These are phyloP conservation scores for Plectrocnemia conspersa DNA, from an alignment of 1,140 invertebrate species.

Conservation along the genomic window DNA sequence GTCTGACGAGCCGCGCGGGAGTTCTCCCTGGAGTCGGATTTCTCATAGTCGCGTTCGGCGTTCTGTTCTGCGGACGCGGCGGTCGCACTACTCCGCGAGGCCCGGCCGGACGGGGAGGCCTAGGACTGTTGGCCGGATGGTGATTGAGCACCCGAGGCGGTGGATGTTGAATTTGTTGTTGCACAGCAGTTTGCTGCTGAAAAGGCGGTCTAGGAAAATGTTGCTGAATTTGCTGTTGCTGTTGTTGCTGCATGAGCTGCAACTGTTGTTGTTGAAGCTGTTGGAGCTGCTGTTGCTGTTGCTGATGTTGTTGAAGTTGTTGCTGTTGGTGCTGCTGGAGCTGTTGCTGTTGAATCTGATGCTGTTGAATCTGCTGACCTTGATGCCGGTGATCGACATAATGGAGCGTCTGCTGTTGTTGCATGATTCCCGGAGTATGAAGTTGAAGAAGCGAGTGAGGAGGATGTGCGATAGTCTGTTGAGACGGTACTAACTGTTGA, in stretches of 20 bases:
- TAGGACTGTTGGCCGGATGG: slow-evolving; percentile 7
- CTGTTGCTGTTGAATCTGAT: slow-evolving; percentile 38
- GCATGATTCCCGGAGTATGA: slow-evolving; percentile 18
- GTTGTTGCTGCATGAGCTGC: slow-evolving; percentile 40
- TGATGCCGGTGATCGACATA: slow-evolving; percentile 44
- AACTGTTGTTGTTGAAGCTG: slow-evolving; percentile 43
- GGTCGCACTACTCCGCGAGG: not conserved
- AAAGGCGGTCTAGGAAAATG: slow-evolving; percentile 33
- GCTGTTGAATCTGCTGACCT: slow-evolving; percentile 48
- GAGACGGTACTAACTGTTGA: slow-evolving; percentile 19
- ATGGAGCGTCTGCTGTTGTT: slow-evolving; percentile 43
- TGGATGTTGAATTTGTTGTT: slow-evolving; percentile 36
- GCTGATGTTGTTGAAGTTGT: slow-evolving; percentile 39
- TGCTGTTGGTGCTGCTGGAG: slow-evolving; percentile 15
- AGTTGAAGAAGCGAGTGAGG: slow-evolving; percentile 27
- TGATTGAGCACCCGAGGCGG: slow-evolving; percentile 28
- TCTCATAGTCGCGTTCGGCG: not conserved
- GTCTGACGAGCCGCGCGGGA: slow-evolving; percentile 4
- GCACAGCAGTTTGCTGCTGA: slow-evolving; percentile 35
- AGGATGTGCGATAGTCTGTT: slow-evolving; percentile 23
- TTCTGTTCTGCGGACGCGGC: not conserved
- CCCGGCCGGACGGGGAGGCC: slow-evolving; percentile 1
- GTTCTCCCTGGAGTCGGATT: not conserved
- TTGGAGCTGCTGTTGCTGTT: slow-evolving; percentile 38
- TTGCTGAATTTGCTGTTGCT: slow-evolving; percentile 38